phyloP scores from a whole-genome alignment of 1,140 invertebrate genomes.

The Drosophila nigrodunni region DNA sequence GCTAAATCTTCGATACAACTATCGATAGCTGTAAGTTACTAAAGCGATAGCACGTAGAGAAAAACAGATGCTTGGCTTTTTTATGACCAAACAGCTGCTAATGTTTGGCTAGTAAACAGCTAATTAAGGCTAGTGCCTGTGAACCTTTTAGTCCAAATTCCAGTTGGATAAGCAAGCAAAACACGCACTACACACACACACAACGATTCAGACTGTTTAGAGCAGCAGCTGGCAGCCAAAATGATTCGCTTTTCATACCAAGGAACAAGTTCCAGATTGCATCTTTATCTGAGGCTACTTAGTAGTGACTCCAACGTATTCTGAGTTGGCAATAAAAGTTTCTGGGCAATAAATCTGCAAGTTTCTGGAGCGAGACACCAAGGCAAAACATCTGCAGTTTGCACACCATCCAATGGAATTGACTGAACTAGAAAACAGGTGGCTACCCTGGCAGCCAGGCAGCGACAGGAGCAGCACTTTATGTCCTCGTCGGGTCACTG shows the following conservation, averaged over 20 bases:
- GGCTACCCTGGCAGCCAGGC: constrained; percentile 36
- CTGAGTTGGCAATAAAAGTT: constrained; percentile 79
- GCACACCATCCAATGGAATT: constrained; percentile 47
- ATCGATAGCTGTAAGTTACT: too few species aligned
- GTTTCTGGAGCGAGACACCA: constrained; percentile 73
- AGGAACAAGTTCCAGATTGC: constrained; percentile 78
- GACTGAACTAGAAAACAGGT: constrained; percentile 69
- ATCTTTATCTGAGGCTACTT: constrained; percentile 63
- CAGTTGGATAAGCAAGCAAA: constrained; percentile 38
- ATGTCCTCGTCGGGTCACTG: constrained; percentile 71
- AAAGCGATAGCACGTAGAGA: too few species aligned
- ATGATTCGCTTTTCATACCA: constrained; percentile 43
- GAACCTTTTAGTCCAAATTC: constrained; percentile 22
- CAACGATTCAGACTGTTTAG: background rate
- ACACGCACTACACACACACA: constrained; percentile 1
- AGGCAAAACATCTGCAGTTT: constrained; percentile 69
- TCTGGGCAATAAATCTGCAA: constrained; percentile 81
- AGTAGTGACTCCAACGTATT: constrained; percentile 57
- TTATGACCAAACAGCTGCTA: background rate
- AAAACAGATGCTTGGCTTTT: background rate
- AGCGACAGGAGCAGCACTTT: constrained; percentile 44
- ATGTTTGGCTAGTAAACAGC: constrained; percentile 14
- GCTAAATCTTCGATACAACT: too few species aligned
- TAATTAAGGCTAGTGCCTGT: constrained; percentile 14
- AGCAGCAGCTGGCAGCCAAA: constrained; percentile 60